phyloP scores from a whole-genome alignment of 2,113 vertebrate genomes.

The Etheostoma spectabile region DNA sequence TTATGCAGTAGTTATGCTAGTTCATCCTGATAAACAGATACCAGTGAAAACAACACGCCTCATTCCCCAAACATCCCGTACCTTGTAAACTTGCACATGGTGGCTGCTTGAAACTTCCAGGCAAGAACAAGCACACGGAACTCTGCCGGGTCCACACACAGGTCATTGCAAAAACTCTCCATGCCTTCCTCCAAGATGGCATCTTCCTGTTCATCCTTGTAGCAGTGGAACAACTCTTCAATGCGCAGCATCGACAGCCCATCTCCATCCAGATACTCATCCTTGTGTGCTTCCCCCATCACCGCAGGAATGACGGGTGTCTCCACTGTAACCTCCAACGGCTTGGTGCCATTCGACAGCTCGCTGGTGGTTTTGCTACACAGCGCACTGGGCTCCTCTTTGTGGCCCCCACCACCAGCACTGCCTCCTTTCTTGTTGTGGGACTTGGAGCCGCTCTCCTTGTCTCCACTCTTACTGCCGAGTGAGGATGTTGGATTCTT shows the following conservation, averaged over 20 bases:
- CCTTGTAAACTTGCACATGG: conserved; percentile 99
- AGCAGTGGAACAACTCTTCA: conserved; percentile 92
- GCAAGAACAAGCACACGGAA: conserved; percentile 97
- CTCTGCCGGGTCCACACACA: conserved; percentile 97
- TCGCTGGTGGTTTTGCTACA: conserved; percentile 89
- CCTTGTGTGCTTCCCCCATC: conserved; percentile 85
- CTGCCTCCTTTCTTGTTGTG: conserved; percentile 89
- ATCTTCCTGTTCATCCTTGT: conserved; percentile 96
- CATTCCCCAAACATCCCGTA: conserved; percentile 70
- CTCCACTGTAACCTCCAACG: conserved; percentile 88
- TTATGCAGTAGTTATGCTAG: background rate
- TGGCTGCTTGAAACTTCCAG: conserved; percentile 99
- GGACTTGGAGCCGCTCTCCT: conserved; percentile 91
- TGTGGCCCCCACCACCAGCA: conserved; percentile 85
- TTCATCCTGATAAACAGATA: conserved; percentile 21
- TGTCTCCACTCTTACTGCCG: conserved; percentile 98
- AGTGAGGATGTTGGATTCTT: conserved; percentile 98
- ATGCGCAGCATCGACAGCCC: conserved; percentile 90
- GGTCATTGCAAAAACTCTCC: conserved; percentile 97
- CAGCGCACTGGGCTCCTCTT: conserved; percentile 86
- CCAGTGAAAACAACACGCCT: background rate
- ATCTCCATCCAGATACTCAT: conserved; percentile 84
- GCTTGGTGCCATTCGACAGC: conserved; percentile 95
- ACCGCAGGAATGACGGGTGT: conserved; percentile 81
- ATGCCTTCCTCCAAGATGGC: conserved; percentile 98